Base-by-base conservation (phyloP, 2,797 vertebrate genomes). In the Taenioides sp. region DNA sequence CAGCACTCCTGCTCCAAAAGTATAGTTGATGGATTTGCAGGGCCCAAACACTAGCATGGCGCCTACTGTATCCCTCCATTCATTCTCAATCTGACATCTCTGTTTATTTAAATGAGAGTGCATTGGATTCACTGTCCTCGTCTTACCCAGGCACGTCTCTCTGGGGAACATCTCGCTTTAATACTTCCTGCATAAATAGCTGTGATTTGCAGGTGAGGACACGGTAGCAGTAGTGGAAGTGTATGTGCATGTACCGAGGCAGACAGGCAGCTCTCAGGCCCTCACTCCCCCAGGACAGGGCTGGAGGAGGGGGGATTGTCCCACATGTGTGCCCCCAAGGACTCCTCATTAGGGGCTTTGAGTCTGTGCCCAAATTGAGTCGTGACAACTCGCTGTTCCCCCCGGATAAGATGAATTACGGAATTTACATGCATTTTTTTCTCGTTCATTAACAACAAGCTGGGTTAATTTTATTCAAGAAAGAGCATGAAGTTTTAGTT, bases 291-390 rank as follows among this genome's bases (percentile, higher is more conserved):
- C 34, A 49, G 70, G 73, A 16, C 64, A 54, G 27, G 61, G 70
- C 58, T 71, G 68, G 43, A 69, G 58, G 69, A 67, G 54, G 40
- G 47, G 61, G 37, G 55, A 69, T 57, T 27, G 27, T 71, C 62
- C 54, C 34, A 73, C 71, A 79, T 79, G 65, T 79, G 74, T 80
- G 77, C 55, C 75, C 50, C 63, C 74, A 65, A 74, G 50, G 69
- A 64, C 40, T 67, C 71, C 47, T 72, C 28, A 76, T 69, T 54
- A 75, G 23, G 63, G 50, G 71, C 22, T 61, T 54, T 62, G 40
- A 55, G 67, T 2, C 63, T 18, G 65, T 67, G 70, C 71, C 64
- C 50, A n/a, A 22, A 55, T 55, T 55, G 59, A 74, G 65, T 49
- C 52, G 18, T 23, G 57, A 66, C 49, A 28, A 77, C 65, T 37